Base-by-base conservation (phyloP, 2,113 vertebrate species). In the Podilymbus podiceps region DNA sequence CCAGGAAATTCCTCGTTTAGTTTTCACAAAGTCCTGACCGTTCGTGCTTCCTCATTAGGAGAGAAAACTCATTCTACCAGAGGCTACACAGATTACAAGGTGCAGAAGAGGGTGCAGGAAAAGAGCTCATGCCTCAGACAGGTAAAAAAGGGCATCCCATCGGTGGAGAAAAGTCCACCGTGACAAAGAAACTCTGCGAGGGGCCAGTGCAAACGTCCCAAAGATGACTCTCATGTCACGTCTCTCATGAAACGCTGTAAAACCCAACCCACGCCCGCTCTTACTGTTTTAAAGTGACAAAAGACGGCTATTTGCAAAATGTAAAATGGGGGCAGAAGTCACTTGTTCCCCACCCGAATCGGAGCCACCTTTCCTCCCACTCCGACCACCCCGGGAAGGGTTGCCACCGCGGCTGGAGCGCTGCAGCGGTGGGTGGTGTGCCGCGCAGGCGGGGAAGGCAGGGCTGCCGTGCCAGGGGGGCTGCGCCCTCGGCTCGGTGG, bases 1-100 rank as follows among this genome's bases (percentile, higher is more conserved):
- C 68, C 93, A 93, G 93, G 93, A 97, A 97, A 90, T 94, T 96
- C 92, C 76, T 95, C 11, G 0, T 78, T 90, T 49, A 93, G 89
- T 90, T 95, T 89, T 92, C 73, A 90, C 49, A 72, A 66, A 85
- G 53, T 72, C 74, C 78, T 88, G 69, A 93, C 86, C 0, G 2
- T 40, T 88, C 38, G n/a, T 79, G 33, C 64, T 95, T 94, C 92
- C 88, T 94, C 73, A 72, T 93, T 53, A 75, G 73, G 64, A 81
- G 72, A 66, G 60, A 93, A 92, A 78, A 81, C 33, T 90, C 13
- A 0, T 81, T 94, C 76, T 72, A 10, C 22, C 30, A 64, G 49
- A 67, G 64, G 52, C 42, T 73, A 20, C 35, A 28, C 6, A 84
- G 19, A 64, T n/a, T 44, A 31, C 25, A 90, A 69, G 42, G 50